Evolutionary conservation across 2,113 vertebrate genomes (phyloP), one percentile per base, ranked within the genome.

Genomic region (Hystrix cristata): DNA sequence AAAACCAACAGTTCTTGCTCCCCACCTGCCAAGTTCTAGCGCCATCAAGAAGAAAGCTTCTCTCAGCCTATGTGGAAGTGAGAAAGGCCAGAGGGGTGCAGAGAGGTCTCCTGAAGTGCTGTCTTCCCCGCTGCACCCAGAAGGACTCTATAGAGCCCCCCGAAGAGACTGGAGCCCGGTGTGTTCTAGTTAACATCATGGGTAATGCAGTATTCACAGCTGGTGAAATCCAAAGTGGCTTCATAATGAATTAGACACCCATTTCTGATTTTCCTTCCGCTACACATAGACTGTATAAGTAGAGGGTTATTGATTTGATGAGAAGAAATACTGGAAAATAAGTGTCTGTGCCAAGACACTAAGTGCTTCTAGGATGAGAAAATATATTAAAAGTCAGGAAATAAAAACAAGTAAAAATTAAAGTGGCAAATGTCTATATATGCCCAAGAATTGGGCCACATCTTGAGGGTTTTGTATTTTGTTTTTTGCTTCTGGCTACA

Each of bases 241-340:
- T 62, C 59, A 0, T 43, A 38, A 76, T 27, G 11, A 84, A 87
- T 69, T 8, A 87, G n/a, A 48, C 15, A 86, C 85, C 38, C 43
- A 27, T 59, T 69, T 55, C 46, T 87, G 67, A 92, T 53, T 84
- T 91, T 95, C 78, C n/a, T 81, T 71, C 53, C 15, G 19, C 48
- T 59, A 34, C 31, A 46, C 31, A 59, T 2, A 55, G 25, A 80
- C 31, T 53, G 10, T n/a, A 3, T 57, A 67, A 67, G 43, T 57
- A 82, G 51, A 83, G 15, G 43, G 62, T 11, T 67, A 82, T 12
- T 72, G 72, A 90, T 95, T 7, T 55, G 76, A 51, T 93, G 76
- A 48, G n/a, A 91, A 80, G 60, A 94, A 80, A 95, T 19, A 57
- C 34, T 64, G 82, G 72, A 96, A 90, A 95, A 83, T 43, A 64